phyloP scores from a whole-genome alignment of 2,113 vertebrate species.

The Ceratotherium simum region DNA sequence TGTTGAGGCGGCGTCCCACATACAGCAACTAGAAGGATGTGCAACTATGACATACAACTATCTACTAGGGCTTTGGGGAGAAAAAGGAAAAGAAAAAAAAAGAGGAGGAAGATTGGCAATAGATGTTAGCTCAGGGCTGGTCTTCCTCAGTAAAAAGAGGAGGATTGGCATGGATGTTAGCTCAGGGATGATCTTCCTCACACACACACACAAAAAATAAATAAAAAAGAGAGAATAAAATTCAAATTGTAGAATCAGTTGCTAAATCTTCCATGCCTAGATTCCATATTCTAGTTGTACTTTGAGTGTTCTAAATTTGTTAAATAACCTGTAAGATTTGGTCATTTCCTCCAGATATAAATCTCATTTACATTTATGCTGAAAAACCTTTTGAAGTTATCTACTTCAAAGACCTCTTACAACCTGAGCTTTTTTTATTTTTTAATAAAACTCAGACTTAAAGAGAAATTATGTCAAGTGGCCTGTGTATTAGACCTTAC shows the following conservation, averaged over 20 bases:
- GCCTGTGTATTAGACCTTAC: not conserved
- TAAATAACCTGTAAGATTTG: slow-evolving; percentile 58
- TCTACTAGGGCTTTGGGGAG: too few relatives aligned
- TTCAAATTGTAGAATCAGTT: slow-evolving; percentile 14
- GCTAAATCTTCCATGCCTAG: not conserved
- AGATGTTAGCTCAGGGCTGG: too few relatives aligned
- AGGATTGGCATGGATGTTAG: too few relatives aligned
- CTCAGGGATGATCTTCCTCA: too few relatives aligned
- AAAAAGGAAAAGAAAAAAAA: too few relatives aligned
- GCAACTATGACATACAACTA: too few relatives aligned
- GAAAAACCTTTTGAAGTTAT: slow-evolving; percentile 63
- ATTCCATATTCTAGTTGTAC: slow-evolving; percentile 29
- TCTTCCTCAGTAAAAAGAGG: too few relatives aligned
- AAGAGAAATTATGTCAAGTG: slow-evolving; percentile 17
- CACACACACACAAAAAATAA: too few relatives aligned
- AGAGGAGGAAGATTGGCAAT: too few relatives aligned
- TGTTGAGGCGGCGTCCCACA: too few relatives aligned
- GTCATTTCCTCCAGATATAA: slow-evolving; percentile 39
- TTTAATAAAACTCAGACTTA: slow-evolving; percentile 26
- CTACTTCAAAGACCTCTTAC: slow-evolving; percentile 62
- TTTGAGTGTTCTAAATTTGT: slow-evolving; percentile 53
- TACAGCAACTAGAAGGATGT: too few relatives aligned
- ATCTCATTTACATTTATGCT: slow-evolving; percentile 74
- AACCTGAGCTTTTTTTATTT: not conserved
- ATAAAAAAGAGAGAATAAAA: too few relatives aligned